phyloP scores from a whole-genome alignment of 2,797 vertebrate genomes.

The Liparis tanakae region DNA sequence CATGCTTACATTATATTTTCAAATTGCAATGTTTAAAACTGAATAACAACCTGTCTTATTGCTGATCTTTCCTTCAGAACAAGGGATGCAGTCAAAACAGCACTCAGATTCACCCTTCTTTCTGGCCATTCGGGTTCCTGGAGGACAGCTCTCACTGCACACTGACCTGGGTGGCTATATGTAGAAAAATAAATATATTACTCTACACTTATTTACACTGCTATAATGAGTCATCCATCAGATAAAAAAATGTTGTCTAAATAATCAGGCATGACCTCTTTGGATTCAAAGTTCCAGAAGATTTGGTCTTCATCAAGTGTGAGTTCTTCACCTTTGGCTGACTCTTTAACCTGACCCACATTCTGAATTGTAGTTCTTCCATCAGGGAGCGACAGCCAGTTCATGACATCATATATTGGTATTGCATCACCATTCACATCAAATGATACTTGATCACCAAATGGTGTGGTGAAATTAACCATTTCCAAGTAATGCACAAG shows the following conservation, averaged over 20 bases:
- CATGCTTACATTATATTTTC: not conserved
- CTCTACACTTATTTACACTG: not conserved
- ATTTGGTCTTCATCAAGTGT: slow-evolving; percentile 68
- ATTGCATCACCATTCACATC: slow-evolving; percentile 77
- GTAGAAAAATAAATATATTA: not conserved
- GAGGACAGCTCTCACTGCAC: slow-evolving; percentile 74
- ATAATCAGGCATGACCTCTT: slow-evolving; percentile 18
- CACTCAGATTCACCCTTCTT: slow-evolving; percentile 58
- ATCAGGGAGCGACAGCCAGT: slow-evolving; percentile 71
- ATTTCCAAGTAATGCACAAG: slow-evolving; percentile 36
- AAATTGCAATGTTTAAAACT: not conserved
- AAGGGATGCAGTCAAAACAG: slow-evolving; percentile 77
- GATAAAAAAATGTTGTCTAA: not conserved
- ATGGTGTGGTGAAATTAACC: slow-evolving; percentile 74
- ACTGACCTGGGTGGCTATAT: slow-evolving; percentile 63
- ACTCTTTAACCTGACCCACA: slow-evolving; percentile 72
- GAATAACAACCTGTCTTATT: slow-evolving; percentile 1
- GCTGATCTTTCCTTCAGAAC: slow-evolving; percentile 47
- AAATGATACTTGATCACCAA: slow-evolving; percentile 79
- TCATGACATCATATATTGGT: slow-evolving; percentile 81
- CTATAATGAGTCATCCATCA: not conserved
- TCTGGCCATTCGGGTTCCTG: slow-evolving; percentile 68
- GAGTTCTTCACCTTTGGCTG: slow-evolving; percentile 56
- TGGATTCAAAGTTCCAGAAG: slow-evolving; percentile 73
- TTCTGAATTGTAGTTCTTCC: slow-evolving; percentile 60